Conservation (phyloP, 35 echinoderm and acorn worm species). For the Ophiothrix spiculata region DNA sequence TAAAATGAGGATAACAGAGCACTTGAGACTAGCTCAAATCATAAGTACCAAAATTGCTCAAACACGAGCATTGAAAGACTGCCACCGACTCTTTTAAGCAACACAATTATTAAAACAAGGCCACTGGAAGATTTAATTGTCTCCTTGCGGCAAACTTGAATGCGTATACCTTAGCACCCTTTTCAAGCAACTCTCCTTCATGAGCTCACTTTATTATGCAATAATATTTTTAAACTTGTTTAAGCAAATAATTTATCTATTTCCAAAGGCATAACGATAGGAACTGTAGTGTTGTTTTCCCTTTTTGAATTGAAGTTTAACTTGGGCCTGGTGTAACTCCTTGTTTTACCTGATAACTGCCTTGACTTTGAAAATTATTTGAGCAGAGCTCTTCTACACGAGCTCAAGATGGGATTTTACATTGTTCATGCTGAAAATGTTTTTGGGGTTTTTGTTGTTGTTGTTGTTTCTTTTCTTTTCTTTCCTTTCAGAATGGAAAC, state of each 20-base stretch:
- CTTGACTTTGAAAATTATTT: constrained; percentile 99
- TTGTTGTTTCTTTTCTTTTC: neutral
- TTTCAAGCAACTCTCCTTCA: too few species aligned
- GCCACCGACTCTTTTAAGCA: too few species aligned
- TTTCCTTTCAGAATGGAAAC: constrained; percentile 20
- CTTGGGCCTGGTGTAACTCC: constrained; percentile 94
- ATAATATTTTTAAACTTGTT: neutral
- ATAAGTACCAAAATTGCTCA: too few species aligned
- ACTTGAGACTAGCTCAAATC: too few species aligned
- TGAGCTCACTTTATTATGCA: neutral
- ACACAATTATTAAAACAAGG: too few species aligned
- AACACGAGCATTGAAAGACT: too few species aligned
- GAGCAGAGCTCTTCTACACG: constrained; percentile 94
- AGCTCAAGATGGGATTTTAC: neutral
- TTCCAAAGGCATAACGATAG: constrained; percentile 12
- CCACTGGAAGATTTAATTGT: too few species aligned
- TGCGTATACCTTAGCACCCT: too few species aligned
- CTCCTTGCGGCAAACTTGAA: too few species aligned
- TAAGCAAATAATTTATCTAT: neutral
- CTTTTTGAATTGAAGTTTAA: constrained; percentile 44
- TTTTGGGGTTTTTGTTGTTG: neutral
- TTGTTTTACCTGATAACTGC: constrained; percentile 98
- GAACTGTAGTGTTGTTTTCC: too few species aligned
- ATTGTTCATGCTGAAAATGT: neutral
- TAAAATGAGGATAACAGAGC: too few species aligned